phyloP scores from a whole-genome alignment of 2,113 vertebrate genomes.

The Phodopus roborovskii region DNA sequence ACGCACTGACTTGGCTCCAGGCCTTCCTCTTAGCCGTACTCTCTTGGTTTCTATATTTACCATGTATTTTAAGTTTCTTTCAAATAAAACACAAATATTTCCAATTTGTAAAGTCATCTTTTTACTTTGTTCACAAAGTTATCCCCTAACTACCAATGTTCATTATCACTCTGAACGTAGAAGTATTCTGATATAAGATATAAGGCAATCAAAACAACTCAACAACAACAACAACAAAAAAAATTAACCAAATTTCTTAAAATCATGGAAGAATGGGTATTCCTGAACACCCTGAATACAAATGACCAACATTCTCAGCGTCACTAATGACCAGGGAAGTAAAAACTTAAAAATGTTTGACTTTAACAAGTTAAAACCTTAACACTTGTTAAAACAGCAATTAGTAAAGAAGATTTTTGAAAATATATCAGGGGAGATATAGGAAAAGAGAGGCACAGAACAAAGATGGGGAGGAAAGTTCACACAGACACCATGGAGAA shows the following conservation, averaged over 20 bases:
- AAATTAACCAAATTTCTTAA: neutral
- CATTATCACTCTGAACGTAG: neutral
- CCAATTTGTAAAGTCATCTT: neutral
- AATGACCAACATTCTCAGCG: neutral
- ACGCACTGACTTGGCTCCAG: too few species aligned
- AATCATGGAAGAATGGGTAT: neutral
- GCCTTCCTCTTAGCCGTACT: neutral
- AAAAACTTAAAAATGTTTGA: neutral
- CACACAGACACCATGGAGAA: neutral
- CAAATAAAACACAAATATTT: too few species aligned
- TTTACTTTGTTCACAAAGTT: neutral
- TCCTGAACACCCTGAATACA: neutral
- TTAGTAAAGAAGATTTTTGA: neutral
- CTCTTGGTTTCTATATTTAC: neutral
- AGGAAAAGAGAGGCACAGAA: neutral
- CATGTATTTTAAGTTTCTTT: neutral
- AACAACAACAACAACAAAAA: neutral
- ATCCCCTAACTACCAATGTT: neutral
- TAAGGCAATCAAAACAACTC: neutral
- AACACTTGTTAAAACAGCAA: neutral
- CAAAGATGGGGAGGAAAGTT: neutral
- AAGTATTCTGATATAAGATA: neutral
- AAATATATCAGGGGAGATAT: neutral
- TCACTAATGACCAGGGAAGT: neutral
- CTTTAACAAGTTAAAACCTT: neutral